Conservation (phyloP, 2,888 invertebrate genomes). For the Sminthurides aquaticus region DNA sequence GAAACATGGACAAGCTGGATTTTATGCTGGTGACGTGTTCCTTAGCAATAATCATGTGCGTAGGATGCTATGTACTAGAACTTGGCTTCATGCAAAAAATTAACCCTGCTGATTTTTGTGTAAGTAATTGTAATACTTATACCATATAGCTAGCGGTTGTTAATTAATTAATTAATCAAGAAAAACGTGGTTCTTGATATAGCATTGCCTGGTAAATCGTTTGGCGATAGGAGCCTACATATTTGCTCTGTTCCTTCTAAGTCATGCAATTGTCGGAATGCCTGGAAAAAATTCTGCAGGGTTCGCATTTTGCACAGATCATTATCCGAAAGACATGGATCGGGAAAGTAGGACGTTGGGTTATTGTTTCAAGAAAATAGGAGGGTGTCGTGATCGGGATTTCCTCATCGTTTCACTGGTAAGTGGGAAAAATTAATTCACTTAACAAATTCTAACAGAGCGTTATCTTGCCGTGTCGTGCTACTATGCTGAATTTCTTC, state of each 20-base stretch:
- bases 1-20: not conserved
- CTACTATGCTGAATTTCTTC: no score
- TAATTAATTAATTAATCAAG: no score
- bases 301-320: not conserved
- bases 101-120: not conserved
- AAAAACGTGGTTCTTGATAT: no score
- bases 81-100: not conserved
- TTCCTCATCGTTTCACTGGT: slow-evolving; percentile 2
- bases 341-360: not conserved
- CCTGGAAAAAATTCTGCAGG: not conserved
- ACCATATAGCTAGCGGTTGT: no score
- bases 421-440: not conserved
- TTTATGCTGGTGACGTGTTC: not conserved
- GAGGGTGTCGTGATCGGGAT: slow-evolving; percentile 13
- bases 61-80: not conserved
- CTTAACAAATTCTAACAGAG: no score
- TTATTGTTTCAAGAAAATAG: slow-evolving; percentile 8
- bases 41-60: not conserved
- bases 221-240: slow-evolving; percentile 5
- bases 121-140: not conserved
- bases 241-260: slow-evolving; percentile 4
- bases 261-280: slow-evolving; percentile 6
- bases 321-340: not conserved
- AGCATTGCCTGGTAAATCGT: slow-evolving; percentile 10
- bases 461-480: no score